Conservation (phyloP, 1,140 invertebrate genomes). For the Papilio dardanus region DNA sequence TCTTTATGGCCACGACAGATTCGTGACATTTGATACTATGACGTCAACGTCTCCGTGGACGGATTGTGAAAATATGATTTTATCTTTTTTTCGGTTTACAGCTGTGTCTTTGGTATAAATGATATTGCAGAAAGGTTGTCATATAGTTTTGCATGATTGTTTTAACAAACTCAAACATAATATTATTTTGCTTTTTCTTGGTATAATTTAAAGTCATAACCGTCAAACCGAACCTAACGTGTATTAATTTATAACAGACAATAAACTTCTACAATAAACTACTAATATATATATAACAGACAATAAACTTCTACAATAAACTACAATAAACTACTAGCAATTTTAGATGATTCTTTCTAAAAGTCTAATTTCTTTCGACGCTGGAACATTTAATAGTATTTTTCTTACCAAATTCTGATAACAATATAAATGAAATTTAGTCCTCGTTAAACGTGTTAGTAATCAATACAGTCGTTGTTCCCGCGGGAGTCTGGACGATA, state of each 20-base stretch:
- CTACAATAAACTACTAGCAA: no score
- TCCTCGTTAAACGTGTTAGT: neutral
- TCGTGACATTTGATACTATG: conserved; percentile 13
- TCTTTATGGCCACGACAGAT: neutral
- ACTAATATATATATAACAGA: no score
- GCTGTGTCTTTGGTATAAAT: neutral
- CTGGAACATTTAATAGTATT: no score
- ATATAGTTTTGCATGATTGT: neutral
- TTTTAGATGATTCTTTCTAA: neutral
- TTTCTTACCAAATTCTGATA: neutral
- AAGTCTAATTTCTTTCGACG: neutral
- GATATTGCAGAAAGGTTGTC: neutral
- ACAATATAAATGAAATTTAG: neutral
- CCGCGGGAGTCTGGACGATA: conserved; percentile 12
- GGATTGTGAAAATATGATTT: neutral
- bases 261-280: no score
- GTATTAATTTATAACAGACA: no score
- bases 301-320: no score
- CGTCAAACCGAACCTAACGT: no score
- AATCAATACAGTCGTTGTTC: neutral
- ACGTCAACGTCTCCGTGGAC: neutral
- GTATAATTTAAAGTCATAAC: no score
- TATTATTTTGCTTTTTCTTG: no score
- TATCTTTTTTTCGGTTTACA: conserved; percentile 12
- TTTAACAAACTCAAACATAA: no score